Conservation (phyloP, 2,113 vertebrate genomes). For the Hippocampus barbouri region DNA sequence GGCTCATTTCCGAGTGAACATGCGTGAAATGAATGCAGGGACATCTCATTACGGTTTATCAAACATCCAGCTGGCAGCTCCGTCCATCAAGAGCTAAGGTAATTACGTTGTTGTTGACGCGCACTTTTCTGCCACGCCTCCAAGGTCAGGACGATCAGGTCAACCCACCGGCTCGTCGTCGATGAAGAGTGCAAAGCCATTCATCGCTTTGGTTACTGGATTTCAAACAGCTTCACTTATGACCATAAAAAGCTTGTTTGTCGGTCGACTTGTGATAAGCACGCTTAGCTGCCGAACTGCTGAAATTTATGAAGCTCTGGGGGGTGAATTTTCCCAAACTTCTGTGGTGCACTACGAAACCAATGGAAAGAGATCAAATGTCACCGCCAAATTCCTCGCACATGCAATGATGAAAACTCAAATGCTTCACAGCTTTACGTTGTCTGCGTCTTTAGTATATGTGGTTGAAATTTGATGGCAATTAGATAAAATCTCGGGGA, state of each 20-base stretch:
- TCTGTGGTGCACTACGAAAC: neutral
- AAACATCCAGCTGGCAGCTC: slow-evolving; percentile 5
- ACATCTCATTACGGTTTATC: neutral
- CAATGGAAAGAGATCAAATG: neutral
- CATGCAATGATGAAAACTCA: neutral
- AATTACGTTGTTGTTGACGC: neutral
- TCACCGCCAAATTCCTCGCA: neutral
- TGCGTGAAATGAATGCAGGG: slow-evolving; percentile 4
- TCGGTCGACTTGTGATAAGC: neutral
- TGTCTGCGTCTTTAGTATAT: neutral
- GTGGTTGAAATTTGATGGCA: too few species aligned
- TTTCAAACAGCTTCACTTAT: neutral
- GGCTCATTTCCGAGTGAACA: slow-evolving; percentile 1
- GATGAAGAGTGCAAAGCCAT: neutral
- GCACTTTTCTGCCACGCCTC: neutral
- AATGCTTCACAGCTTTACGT: neutral
- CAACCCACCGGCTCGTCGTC: neutral
- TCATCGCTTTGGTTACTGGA: neutral
- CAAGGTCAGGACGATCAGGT: neutral
- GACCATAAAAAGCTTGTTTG: neutral
- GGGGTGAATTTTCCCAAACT: too few species aligned
- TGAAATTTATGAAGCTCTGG: neutral
- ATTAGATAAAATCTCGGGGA: neutral
- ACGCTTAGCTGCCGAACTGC: neutral
- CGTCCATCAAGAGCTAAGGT: neutral